Percentiles rank a stretch among this genome's conserved stretches.
These are phyloP conservation scores for Centruroides sculpturatus DNA, from an alignment of 1,140 invertebrate genomes.

Conservation along the genomic window DNA sequence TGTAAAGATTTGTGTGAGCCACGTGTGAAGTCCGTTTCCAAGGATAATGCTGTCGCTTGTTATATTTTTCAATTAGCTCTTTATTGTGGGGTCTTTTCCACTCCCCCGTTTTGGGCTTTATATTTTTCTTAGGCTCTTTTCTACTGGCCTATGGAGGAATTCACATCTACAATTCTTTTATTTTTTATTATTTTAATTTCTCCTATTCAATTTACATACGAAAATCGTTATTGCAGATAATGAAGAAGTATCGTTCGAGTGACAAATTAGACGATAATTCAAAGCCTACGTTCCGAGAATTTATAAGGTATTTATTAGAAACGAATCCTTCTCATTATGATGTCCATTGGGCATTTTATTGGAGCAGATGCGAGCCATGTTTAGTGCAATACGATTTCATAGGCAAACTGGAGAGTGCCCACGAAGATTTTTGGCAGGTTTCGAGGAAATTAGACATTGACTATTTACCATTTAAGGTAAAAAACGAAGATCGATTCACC, in stretches of 20 bases:
- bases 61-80: too few species aligned
- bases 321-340: constrained; percentile 18
- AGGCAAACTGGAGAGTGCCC: constrained; percentile 25
- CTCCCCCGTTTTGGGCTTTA: too few species aligned
- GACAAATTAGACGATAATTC: neutral
- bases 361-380: constrained; percentile 24
- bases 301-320: constrained; percentile 22
- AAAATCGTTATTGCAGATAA: neutral
- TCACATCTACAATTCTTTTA: too few species aligned
- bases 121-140: too few species aligned
- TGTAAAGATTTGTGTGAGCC: too few species aligned
- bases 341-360: constrained; percentile 26
- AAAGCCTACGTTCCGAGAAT: constrained; percentile 23
- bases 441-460: neutral
- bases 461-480: neutral
- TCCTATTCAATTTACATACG: too few species aligned
- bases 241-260: constrained; percentile 4
- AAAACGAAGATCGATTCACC: neutral
- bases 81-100: too few species aligned
- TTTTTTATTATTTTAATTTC: too few species aligned
- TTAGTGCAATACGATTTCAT: constrained; percentile 24
- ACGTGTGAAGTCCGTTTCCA: too few species aligned
- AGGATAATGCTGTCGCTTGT: too few species aligned
- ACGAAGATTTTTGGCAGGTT: constrained; percentile 19
- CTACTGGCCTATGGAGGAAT: too few species aligned